A percentile compares a stretch with the other conserved stretches of the same genome.
Evolutionary conservation across 2,113 vertebrate genomes (phyloP).

Genomic region (Myotis yumanensis): DNA sequence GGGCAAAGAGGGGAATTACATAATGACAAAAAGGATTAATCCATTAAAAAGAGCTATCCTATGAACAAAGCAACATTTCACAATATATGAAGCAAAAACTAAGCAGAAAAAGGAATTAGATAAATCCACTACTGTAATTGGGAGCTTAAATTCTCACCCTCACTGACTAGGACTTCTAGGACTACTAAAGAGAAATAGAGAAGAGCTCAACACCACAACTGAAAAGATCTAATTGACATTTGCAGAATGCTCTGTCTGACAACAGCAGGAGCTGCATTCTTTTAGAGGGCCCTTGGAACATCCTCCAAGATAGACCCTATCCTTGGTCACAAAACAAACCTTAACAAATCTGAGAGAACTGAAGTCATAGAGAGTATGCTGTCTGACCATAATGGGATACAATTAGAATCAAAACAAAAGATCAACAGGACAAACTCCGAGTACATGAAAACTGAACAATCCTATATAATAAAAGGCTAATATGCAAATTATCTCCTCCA

Average conservation of each 20-base stretch:
- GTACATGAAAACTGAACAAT: not conserved
- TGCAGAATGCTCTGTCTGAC: not conserved
- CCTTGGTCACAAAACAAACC: not conserved
- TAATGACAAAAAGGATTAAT: not conserved
- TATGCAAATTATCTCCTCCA: too few relatives aligned
- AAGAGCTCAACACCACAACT: not conserved
- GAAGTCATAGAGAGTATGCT: not conserved
- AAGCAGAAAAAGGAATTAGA: not conserved
- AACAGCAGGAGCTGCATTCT: not conserved
- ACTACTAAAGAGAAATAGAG: not conserved
- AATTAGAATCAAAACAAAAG: conserved; percentile 19
- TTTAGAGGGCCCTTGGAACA: not conserved
- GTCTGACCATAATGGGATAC: not conserved
- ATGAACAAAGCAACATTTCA: not conserved
- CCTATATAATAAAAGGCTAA: too few relatives aligned
- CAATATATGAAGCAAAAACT: not conserved
- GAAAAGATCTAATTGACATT: not conserved
- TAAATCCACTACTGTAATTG: not conserved
- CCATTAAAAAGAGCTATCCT: not conserved
- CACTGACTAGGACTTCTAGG: not conserved
- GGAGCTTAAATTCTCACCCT: not conserved
- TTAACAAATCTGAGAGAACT: not conserved
- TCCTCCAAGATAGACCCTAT: not conserved
- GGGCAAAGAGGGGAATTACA: not conserved
- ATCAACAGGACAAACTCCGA: not conserved